Evolutionary conservation across 2,888 invertebrate species (phyloP).

Genomic region (Automeris io): DNA sequence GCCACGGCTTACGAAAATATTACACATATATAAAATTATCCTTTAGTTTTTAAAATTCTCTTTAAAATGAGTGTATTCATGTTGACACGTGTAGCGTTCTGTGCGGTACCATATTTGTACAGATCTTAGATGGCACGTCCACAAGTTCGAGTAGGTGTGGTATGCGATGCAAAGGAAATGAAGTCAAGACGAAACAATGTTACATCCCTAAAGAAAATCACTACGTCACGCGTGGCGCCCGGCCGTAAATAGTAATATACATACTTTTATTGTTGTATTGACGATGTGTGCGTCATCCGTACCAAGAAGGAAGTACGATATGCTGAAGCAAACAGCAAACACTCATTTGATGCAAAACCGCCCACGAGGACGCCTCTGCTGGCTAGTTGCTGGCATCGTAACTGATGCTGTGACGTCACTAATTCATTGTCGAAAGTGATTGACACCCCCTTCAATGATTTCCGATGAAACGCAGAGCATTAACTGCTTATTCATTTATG

Average conservation of each 20-base stretch:
- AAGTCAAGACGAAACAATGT: conserved; percentile 20
- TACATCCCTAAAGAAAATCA: conserved; percentile 28
- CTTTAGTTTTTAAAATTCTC: not conserved
- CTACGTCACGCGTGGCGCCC: conserved; percentile 24
- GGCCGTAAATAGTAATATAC: conserved; percentile 58
- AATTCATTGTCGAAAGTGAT: no score
- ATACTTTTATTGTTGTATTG: conserved; percentile 28
- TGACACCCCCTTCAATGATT: conserved; percentile 29
- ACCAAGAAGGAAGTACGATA: conserved; percentile 38
- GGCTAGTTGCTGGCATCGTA: conserved; percentile 21
- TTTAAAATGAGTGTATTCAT: not conserved
- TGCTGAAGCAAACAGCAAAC: conserved; percentile 27
- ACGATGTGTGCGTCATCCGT: conserved; percentile 49
- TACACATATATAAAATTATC: not conserved
- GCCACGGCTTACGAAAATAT: not conserved
- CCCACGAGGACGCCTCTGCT: conserved; percentile 29
- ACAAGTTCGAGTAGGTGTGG: not conserved
- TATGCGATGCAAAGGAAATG: conserved; percentile 12
- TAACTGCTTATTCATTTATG: no score
- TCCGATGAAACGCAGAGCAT: conserved; percentile 29
- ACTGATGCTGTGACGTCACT: conserved; percentile 23
- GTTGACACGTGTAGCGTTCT: not conserved
- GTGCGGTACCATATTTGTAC: not conserved
- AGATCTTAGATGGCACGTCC: no score
- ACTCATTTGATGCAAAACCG: conserved; percentile 52